Evolutionary conservation across 2,888 invertebrate genomes (phyloP).

Genomic region (Pecten maximus): DNA sequence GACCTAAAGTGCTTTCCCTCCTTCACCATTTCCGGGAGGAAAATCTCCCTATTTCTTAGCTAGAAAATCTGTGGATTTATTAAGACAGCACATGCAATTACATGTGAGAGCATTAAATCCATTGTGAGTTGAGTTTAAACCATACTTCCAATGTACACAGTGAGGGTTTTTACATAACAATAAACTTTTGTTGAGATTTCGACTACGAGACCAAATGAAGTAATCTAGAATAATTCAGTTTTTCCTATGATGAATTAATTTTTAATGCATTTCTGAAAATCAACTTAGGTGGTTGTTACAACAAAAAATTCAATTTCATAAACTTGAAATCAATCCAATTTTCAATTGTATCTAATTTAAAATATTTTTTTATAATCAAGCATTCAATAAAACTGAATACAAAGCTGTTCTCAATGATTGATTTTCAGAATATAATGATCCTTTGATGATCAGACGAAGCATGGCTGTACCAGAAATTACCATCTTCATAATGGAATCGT

Average conservation of each 20-base stretch:
- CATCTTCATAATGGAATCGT: not conserved
- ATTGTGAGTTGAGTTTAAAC: too few relatives aligned
- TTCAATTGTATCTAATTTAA: not conserved
- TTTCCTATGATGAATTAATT: not conserved
- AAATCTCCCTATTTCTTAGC: not conserved
- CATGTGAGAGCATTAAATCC: not conserved
- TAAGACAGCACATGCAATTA: not conserved
- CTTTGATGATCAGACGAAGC: not conserved
- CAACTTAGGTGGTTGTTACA: not conserved
- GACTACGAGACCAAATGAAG: not conserved
- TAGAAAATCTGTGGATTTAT: not conserved
- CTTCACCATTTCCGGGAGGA: not conserved
- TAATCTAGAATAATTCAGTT: not conserved
- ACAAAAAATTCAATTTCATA: not conserved
- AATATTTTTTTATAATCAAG: not conserved
- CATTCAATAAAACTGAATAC: not conserved
- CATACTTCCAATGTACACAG: too few relatives aligned
- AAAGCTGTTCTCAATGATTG: not conserved
- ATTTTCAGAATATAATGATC: not conserved
- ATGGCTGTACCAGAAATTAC: not conserved
- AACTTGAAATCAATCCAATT: not conserved
- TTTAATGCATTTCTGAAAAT: not conserved
- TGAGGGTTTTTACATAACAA: too few relatives aligned
- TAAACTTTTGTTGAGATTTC: too few relatives aligned
- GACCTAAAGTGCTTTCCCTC: not conserved